phyloP scores from a whole-genome alignment of 2,797 vertebrate species.

The Eidolon dupreanum region DNA sequence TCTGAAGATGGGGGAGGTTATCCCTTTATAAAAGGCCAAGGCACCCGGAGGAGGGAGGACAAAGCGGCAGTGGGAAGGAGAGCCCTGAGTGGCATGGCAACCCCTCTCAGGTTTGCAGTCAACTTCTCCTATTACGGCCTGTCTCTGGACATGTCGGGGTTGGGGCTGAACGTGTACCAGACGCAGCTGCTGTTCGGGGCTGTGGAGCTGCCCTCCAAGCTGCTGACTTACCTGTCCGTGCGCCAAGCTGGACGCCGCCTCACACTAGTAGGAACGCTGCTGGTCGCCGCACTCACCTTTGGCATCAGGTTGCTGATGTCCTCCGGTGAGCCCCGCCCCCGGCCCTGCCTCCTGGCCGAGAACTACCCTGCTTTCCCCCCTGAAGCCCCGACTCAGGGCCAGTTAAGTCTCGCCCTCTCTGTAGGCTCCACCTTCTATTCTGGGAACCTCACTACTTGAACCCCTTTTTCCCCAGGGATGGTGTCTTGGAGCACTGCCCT shows the following conservation, averaged over 20 bases:
- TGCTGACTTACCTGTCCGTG: conserved; percentile 86
- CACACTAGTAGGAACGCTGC: conserved; percentile 84
- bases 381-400: not conserved
- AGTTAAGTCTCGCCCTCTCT: not conserved
- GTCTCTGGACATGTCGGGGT: conserved; percentile 91
- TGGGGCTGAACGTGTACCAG: conserved; percentile 91
- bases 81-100: not conserved
- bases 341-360: not conserved
- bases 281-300: conserved; percentile 70
- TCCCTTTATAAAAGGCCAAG: not conserved
- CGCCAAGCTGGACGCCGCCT: conserved; percentile 87
- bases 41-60: not conserved
- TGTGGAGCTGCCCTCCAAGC: conserved; percentile 92
- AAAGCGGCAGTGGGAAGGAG: not conserved
- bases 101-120: conserved; percentile 89
- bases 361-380: not conserved
- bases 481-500: conserved; percentile 84
- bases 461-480: conserved; percentile 81
- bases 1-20: not conserved
- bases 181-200: conserved; percentile 91
- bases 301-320: conserved; percentile 73
- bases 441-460: not conserved
- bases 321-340: not conserved
- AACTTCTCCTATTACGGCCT: conserved; percentile 91
- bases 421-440: not conserved